phyloP scores from a whole-genome alignment of 2,113 vertebrate species.

The Oreochromis tanganicae region DNA sequence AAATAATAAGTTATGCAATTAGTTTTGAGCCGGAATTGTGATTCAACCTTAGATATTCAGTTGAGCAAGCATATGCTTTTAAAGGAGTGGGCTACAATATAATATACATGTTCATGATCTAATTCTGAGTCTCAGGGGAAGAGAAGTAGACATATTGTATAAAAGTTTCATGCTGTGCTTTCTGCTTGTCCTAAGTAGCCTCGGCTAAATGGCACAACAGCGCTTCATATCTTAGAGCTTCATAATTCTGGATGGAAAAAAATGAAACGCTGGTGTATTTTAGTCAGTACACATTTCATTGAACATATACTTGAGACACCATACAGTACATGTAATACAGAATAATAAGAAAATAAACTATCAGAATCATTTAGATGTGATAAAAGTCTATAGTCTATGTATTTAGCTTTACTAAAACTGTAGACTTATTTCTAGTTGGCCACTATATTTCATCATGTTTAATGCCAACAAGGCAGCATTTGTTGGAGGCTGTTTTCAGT shows the following conservation, averaged over 20 bases:
- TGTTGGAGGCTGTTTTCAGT: not conserved
- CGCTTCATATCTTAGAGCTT: not conserved
- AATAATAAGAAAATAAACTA: not conserved
- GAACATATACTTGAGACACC: not conserved
- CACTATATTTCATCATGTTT: not conserved
- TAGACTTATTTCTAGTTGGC: not conserved
- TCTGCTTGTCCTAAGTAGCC: not conserved
- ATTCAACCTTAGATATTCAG: not conserved
- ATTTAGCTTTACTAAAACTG: not conserved
- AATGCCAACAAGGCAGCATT: not conserved
- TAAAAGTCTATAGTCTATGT: not conserved
- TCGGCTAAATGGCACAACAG: not conserved
- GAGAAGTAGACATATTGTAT: not conserved
- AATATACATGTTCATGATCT: not conserved
- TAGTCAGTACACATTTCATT: not conserved
- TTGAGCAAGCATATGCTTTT: not conserved
- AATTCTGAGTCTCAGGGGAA: not conserved
- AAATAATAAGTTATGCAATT: not conserved
- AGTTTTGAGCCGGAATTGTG: not conserved
- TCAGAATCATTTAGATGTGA: not conserved
- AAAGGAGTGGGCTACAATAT: not conserved
- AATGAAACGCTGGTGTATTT: not conserved
- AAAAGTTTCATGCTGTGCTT: not conserved
- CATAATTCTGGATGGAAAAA: not conserved
- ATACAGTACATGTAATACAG: not conserved